Evolutionary conservation across 2,888 invertebrate genomes (phyloP).

Genomic region (Ennomos erosarius): DNA sequence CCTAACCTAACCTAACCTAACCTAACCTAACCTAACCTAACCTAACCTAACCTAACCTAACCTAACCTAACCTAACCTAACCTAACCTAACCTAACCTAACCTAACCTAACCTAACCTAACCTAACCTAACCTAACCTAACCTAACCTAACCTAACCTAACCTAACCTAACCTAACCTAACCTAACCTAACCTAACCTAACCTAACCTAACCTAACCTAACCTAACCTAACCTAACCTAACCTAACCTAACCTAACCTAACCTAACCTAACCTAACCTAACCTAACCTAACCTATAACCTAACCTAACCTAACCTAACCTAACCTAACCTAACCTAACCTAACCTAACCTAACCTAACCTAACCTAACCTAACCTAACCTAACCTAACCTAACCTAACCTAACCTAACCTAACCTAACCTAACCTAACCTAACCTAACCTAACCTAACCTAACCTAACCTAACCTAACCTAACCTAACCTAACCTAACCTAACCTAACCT

Average conservation of each 20-base stretch:
- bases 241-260: slow-evolving; percentile 1
- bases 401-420: slow-evolving; percentile 14
- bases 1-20: slow-evolving; percentile 4
- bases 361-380: slow-evolving; percentile 13
- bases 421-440: slow-evolving; percentile 13
- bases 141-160: slow-evolving; percentile 1
- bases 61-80: slow-evolving; percentile 1
- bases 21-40: slow-evolving; percentile 1
- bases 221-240: slow-evolving; percentile 1
- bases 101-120: slow-evolving; percentile 1
- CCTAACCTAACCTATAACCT: no score
- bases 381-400: slow-evolving; percentile 14
- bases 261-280: slow-evolving; percentile 1
- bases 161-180: slow-evolving; percentile 1
- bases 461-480: slow-evolving; percentile 12
- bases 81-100: slow-evolving; percentile 1
- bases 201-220: slow-evolving; percentile 1
- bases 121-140: slow-evolving; percentile 1
- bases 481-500: slow-evolving; percentile 14
- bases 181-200: slow-evolving; percentile 1
- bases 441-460: slow-evolving; percentile 13
- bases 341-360: slow-evolving; percentile 9
- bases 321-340: slow-evolving; percentile 27
- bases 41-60: not conserved
- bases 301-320: slow-evolving; percentile 6